Conservation (phyloP, 2,797 vertebrate genomes). For the Dicrostonyx torquatus region DNA sequence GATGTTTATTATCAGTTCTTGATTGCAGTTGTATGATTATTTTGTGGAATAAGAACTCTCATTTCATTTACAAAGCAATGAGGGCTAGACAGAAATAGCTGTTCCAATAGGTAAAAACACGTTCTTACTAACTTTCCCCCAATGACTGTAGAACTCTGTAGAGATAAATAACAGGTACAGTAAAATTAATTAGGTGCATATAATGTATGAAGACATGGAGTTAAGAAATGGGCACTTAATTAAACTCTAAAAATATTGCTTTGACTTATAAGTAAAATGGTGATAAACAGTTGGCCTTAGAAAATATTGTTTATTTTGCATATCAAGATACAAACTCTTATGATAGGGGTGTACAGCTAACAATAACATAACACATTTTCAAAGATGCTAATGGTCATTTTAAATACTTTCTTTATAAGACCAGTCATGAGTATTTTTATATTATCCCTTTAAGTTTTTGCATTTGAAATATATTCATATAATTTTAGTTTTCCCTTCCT, state of each 20-base stretch:
- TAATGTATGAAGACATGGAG: too few species aligned
- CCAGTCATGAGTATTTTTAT: too few species aligned
- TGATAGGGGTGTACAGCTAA: not conserved
- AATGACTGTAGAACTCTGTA: not conserved
- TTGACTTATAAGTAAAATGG: not conserved
- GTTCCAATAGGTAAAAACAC: not conserved
- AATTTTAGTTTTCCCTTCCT: not conserved
- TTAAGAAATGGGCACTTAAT: not conserved
- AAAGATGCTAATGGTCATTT: not conserved
- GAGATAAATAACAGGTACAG: not conserved
- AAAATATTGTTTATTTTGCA: not conserved
- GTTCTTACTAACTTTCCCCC: not conserved
- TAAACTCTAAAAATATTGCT: not conserved
- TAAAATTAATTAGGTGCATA: not conserved
- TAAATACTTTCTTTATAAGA: not conserved
- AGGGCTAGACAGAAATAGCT: not conserved
- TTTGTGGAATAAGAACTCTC: constrained; percentile 32
- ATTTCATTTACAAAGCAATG: constrained; percentile 32
- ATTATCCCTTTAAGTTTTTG: not conserved
- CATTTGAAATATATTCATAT: not conserved
- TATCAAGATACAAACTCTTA: not conserved
- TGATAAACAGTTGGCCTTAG: not conserved
- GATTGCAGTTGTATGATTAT: constrained; percentile 19
- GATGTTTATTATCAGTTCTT: constrained; percentile 33
- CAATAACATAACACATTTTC: not conserved